Conservation (phyloP, 64 coral and sea anemone genomes). For the Montipora efflorescens region DNA sequence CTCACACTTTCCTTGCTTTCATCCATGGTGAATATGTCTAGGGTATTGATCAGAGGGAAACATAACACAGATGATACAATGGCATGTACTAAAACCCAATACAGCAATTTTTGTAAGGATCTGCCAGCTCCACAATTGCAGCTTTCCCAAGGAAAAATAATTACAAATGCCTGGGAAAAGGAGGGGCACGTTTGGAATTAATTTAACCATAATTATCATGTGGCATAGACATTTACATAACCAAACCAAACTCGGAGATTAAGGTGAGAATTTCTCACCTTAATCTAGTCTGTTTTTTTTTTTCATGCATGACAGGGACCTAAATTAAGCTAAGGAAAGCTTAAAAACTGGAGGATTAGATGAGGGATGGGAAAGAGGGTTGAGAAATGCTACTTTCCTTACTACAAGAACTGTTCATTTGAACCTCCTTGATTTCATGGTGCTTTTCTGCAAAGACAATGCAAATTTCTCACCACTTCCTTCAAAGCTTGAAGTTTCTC, state of each 20-base stretch:
- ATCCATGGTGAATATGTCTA: conserved; percentile 13
- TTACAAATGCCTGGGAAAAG: background rate
- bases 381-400: conserved; percentile 8
- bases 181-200: conserved; percentile 23
- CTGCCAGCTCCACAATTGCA: conserved; percentile 1
- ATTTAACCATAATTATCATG: conserved; percentile 22
- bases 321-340: conserved; percentile 15
- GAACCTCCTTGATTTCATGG: conserved; percentile 26
- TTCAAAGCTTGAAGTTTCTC: conserved; percentile 21
- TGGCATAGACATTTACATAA: conserved; percentile 19
- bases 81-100: conserved; percentile 16
- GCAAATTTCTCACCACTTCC: conserved; percentile 15
- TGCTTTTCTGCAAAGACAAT: conserved; percentile 23
- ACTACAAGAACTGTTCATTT: conserved; percentile 17
- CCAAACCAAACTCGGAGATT: conserved; percentile 27
- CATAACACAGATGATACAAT: conserved; percentile 16
- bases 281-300: conserved; percentile 21
- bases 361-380: conserved; percentile 22
- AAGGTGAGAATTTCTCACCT: conserved; percentile 30
- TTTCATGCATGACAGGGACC: conserved; percentile 17
- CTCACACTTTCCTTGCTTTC: conserved; percentile 20
- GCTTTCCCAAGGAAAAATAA: conserved; percentile 8
- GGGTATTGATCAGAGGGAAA: conserved; percentile 18
- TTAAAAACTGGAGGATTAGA: conserved; percentile 25
- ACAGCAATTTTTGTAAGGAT: conserved; percentile 17